Evolutionary conservation across 2,113 vertebrate species (phyloP), one percentile per base, ranked within the genome.

Genomic region (Hiodon tergisus): DNA sequence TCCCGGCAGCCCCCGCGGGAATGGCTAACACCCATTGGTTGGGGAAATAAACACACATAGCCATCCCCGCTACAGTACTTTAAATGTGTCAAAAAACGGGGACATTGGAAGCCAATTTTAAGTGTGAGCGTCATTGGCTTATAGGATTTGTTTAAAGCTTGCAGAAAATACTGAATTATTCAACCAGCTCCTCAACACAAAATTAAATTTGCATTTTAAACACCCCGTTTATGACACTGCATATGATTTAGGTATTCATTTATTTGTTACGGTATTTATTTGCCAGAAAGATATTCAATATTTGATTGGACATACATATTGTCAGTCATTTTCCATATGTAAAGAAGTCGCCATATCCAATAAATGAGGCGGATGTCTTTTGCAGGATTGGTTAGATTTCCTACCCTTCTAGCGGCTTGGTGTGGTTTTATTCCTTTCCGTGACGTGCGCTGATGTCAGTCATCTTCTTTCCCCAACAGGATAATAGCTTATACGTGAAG

Each of bases 381-480:
- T 51, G 61, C 11, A 61, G 69, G 57, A 77, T 72, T 57, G 70
- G 65, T 16, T 51, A 6, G 3, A 4, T 5, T 66, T 52, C 60
- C 16, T 2, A 14, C 4, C 50, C 16, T n/a, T 17, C 47, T 53
- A 16, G 72, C 72, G n/a, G 10, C 63, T 31, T 74, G 68, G 71
- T 66, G 52, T 10, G 60, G 3, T 60, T 54, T 77, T 71, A 51
- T 47, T n/a, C 6, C 3, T 62, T 58, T 11, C 52, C 72, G 5
- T 81, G 85, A 6, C 31, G 0, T 51, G 9, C 9, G 9, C 3
- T 4, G 5, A 14, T 78, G 83, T 82, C 84, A 77, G 3, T 85
- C 81, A 80, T 52, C 46, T 2, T 6, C 13, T 67, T 58, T 76
- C 51, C 48, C 51, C 68, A 14, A 59, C 9, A 6, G 6, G 55